phyloP scores from a whole-genome alignment of 2,113 vertebrate species.

The Epinephelus lanceolatus region DNA sequence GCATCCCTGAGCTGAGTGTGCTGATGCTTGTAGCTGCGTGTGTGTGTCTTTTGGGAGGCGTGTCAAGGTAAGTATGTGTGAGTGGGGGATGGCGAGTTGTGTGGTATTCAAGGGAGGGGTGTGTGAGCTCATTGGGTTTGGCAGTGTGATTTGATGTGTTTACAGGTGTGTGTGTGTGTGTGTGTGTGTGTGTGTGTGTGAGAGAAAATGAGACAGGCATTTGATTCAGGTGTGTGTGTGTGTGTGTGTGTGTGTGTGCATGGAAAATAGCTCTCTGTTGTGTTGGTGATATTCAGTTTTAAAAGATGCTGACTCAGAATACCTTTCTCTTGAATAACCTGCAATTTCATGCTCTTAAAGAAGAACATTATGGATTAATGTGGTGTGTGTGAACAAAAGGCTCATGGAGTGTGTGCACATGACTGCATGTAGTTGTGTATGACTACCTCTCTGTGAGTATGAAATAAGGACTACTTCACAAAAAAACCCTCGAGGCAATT shows the following conservation, averaged over 20 bases:
- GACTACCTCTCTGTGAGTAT: not conserved
- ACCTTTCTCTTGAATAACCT: slow-evolving; percentile 7
- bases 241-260: not conserved
- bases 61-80: slow-evolving; percentile 22
- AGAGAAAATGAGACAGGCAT: not conserved
- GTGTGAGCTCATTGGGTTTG: slow-evolving; percentile 20
- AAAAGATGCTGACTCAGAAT: slow-evolving; percentile 30
- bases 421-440: not conserved
- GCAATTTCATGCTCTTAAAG: slow-evolving; percentile 45
- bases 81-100: slow-evolving; percentile 11
- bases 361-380: slow-evolving; percentile 24
- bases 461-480: slow-evolving; percentile 42
- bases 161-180: not conserved
- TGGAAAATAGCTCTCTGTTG: slow-evolving; percentile 7
- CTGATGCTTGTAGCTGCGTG: slow-evolving; percentile 15
- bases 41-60: slow-evolving; percentile 14
- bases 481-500: slow-evolving; percentile 50
- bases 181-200: not conserved
- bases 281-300: slow-evolving; percentile 13
- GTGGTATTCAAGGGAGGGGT: slow-evolving; percentile 33
- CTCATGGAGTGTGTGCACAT: not conserved
- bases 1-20: slow-evolving; percentile 19
- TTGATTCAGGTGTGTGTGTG: slow-evolving; percentile 5
- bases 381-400: slow-evolving; percentile 11
- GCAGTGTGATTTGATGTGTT: slow-evolving; percentile 20